Evolutionary conservation across 2,888 invertebrate species (phyloP).

Genomic region (Tenthredo scrophulariae): DNA sequence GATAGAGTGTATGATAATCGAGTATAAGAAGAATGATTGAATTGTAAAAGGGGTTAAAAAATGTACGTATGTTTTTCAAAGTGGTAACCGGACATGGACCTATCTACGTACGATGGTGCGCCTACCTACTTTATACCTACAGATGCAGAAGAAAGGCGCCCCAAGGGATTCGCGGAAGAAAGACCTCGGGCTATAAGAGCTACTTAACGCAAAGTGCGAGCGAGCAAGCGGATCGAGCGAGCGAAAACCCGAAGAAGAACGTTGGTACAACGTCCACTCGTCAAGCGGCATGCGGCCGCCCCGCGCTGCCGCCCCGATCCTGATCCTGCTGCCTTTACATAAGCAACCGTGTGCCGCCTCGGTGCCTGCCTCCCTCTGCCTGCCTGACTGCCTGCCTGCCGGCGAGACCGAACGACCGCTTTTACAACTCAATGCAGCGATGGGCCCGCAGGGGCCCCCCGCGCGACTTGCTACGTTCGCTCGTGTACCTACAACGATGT

Average conservation of each 20-base stretch:
- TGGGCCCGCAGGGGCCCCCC: constrained; percentile 64
- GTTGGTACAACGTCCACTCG: constrained; percentile 77
- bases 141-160: constrained; percentile 10
- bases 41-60: not conserved
- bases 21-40: not conserved
- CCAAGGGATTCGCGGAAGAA: constrained; percentile 17
- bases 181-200: not conserved
- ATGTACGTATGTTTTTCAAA: not conserved
- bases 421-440: constrained; percentile 78
- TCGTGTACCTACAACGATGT: constrained; percentile 50
- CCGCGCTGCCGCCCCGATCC: constrained; percentile 11
- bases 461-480: constrained; percentile 37
- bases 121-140: not conserved
- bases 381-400: constrained; percentile 69
- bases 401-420: constrained; percentile 76
- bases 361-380: constrained; percentile 35
- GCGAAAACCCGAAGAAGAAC: constrained; percentile 75
- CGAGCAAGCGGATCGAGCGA: constrained; percentile 51
- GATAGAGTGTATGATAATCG: not conserved
- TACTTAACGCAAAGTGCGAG: not conserved
- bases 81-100: not conserved
- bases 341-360: constrained; percentile 70
- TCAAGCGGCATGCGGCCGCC: constrained; percentile 77
- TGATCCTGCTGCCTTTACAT: constrained; percentile 71
- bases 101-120: not conserved